Conservation (phyloP, 2,888 invertebrate genomes). For the Hofmannophila pseudospretella region DNA sequence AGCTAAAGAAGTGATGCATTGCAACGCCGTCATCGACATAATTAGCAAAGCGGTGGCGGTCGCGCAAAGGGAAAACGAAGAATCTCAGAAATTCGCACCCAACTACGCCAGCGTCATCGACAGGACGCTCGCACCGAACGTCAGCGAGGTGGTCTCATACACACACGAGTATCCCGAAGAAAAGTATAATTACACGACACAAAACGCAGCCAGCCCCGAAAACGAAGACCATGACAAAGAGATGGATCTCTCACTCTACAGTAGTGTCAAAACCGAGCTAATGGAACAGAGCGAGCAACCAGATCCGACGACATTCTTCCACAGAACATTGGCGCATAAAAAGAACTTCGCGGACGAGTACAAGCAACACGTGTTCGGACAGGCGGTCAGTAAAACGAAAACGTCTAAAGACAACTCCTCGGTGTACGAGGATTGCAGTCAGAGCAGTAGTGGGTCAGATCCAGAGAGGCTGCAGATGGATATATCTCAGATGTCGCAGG, state of each 20-base stretch:
- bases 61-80: conserved; percentile 70
- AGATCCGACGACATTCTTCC: conserved; percentile 37
- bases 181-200: conserved; percentile 51
- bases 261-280: conserved; percentile 58
- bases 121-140: conserved; percentile 38
- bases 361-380: conserved; percentile 54
- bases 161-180: conserved; percentile 57
- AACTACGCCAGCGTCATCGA: conserved; percentile 56
- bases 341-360: conserved; percentile 56
- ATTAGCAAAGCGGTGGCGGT: conserved; percentile 73
- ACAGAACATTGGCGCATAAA: conserved; percentile 38
- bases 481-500: conserved; percentile 76
- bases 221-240: conserved; percentile 67
- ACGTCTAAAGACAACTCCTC: conserved; percentile 64
- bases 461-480: conserved; percentile 86
- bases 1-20: conserved; percentile 73
- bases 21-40: conserved; percentile 73
- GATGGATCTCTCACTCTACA: conserved; percentile 69
- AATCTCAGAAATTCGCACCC: conserved; percentile 53
- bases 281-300: conserved; percentile 43
- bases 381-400: conserved; percentile 42
- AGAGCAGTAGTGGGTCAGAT: conserved; percentile 85
- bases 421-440: conserved; percentile 78
- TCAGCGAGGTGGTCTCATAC: conserved; percentile 35
- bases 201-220: conserved; percentile 47